Conservation (phyloP, 2,113 vertebrate species). For the Zosterops japonicus region DNA sequence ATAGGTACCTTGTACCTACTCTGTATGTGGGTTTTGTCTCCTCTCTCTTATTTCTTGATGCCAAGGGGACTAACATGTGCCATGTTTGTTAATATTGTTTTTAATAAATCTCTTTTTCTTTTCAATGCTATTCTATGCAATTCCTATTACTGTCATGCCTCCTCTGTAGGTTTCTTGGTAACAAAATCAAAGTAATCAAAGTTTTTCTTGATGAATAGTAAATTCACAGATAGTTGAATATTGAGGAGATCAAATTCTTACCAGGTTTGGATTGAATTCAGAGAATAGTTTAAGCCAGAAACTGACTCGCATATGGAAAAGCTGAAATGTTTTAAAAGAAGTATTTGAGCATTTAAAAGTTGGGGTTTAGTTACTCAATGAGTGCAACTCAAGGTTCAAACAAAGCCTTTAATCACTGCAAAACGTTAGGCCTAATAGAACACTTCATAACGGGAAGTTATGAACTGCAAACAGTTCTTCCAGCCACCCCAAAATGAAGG, state of each 20-base stretch:
- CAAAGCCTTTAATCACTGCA: background rate
- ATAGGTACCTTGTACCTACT: background rate
- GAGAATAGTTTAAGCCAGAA: background rate
- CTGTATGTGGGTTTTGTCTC: background rate
- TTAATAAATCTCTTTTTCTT: background rate
- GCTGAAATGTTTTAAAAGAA: background rate
- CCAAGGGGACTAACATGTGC: background rate
- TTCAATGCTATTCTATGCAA: background rate
- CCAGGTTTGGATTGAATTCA: background rate
- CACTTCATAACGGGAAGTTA: background rate
- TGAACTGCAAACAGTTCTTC: background rate
- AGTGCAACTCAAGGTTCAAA: background rate
- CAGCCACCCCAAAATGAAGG: background rate
- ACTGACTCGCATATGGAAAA: background rate
- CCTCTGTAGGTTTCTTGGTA: background rate
- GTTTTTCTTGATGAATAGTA: background rate
- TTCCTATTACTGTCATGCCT: background rate
- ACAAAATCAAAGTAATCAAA: background rate
- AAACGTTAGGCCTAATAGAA: background rate
- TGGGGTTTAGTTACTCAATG: background rate
- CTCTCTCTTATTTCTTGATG: background rate
- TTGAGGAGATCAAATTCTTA: background rate
- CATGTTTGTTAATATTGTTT: background rate
- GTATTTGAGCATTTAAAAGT: background rate
- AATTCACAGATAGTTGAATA: background rate